A percentile compares a stretch with the other conserved stretches of the same genome.
Conservation (phyloP, 2,113 vertebrate species). For the Hydropotes inermis region DNA sequence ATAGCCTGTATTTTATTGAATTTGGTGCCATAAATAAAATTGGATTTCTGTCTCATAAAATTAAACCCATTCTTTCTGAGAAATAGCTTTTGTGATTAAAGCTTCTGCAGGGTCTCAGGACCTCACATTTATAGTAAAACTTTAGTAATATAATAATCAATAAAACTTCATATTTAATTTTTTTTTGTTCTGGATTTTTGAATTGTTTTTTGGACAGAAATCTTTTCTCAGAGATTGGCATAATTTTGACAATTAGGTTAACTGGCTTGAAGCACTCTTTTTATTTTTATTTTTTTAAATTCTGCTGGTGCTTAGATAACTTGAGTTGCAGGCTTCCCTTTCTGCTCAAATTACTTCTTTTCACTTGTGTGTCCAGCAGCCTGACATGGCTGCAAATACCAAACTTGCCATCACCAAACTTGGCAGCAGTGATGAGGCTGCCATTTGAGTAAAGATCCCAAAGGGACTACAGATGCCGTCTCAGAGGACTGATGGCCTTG, state of each 20-base stretch:
- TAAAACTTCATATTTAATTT: background rate
- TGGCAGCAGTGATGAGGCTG: background rate
- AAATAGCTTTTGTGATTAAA: slow-evolving; percentile 33
- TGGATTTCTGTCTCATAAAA: slow-evolving; percentile 66
- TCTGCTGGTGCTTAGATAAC: background rate
- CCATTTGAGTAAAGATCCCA: background rate
- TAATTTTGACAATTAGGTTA: slow-evolving; percentile 40
- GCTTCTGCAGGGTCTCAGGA: background rate
- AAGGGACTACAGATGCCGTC: background rate
- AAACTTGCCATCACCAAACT: background rate
- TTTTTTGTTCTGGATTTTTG: background rate
- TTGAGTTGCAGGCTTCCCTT: background rate
- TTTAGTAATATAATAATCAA: background rate
- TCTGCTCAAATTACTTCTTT: background rate
- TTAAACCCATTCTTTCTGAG: slow-evolving; percentile 44
- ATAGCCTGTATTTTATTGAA: slow-evolving; percentile 55
- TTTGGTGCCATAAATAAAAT: slow-evolving; percentile 61
- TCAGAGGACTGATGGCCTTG: background rate
- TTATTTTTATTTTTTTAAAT: background rate
- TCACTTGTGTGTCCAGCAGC: background rate
- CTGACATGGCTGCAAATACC: background rate
- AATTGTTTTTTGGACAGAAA: background rate
- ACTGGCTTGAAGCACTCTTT: background rate
- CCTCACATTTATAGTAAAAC: background rate
- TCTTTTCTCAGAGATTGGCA: background rate